Conservation (phyloP, 2,888 invertebrate genomes). For the Hypsopygia costalis region DNA sequence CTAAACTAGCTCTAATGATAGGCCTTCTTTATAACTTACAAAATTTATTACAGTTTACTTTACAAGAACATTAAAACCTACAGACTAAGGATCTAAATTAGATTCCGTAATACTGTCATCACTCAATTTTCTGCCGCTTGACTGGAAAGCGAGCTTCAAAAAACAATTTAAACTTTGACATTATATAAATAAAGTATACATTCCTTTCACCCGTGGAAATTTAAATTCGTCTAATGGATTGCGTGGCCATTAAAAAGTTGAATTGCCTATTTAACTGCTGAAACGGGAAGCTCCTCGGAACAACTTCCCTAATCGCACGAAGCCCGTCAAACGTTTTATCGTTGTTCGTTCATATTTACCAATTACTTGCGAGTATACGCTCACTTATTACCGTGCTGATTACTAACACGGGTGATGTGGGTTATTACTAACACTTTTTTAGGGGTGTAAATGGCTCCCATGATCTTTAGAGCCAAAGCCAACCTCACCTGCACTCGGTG, state of each 20-base stretch:
- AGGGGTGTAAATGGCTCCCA: too few species aligned
- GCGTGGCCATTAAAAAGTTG: slow-evolving; percentile 41
- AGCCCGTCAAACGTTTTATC: slow-evolving; percentile 27
- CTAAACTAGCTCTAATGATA: too few species aligned
- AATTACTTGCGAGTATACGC: too few species aligned
- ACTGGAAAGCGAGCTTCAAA: background rate
- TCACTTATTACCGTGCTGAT: too few species aligned
- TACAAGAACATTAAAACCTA: background rate
- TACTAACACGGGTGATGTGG: too few species aligned
- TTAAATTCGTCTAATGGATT: slow-evolving; percentile 24
- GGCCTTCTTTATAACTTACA: too few species aligned
- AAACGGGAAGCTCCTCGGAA: slow-evolving; percentile 26
- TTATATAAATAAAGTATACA: slow-evolving; percentile 5
- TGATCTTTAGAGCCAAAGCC: too few species aligned
- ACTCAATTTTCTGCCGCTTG: slow-evolving; percentile 5
- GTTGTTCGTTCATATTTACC: slow-evolving; percentile 5
- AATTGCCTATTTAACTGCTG: slow-evolving; percentile 40
- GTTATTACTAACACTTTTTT: too few species aligned
- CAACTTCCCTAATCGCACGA: slow-evolving; percentile 27
- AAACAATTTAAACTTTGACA: slow-evolving; percentile 7
- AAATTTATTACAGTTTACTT: background rate
- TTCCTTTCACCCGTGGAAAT: slow-evolving; percentile 8
- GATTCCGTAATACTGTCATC: slow-evolving; percentile 3
- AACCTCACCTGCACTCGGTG: too few species aligned
- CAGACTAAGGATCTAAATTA: background rate